phyloP scores from a whole-genome alignment of 1,140 invertebrate species.

The Globodera rostochiensis region DNA sequence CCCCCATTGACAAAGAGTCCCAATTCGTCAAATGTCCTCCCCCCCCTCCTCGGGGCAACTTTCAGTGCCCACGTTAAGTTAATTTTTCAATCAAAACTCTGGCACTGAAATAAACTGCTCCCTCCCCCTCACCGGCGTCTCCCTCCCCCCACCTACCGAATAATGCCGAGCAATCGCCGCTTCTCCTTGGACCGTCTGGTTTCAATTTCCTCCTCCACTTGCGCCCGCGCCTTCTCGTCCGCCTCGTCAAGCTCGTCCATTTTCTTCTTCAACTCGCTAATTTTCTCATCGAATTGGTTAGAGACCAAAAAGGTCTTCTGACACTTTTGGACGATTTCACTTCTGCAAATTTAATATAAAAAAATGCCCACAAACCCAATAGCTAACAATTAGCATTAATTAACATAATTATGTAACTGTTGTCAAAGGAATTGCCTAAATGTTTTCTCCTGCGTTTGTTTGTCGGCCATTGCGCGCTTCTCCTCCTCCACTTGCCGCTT shows the following conservation, averaged over 20 bases:
- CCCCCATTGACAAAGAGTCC: neutral
- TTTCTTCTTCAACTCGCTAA: constrained; percentile 26
- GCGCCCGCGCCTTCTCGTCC: constrained; percentile 15
- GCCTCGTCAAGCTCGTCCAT: constrained; percentile 15
- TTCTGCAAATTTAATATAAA: neutral
- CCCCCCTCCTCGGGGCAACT: no score
- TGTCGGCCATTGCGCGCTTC: neutral
- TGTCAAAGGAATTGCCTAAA: no score
- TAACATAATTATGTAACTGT: no score
- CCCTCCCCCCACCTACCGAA: constrained; percentile 13
- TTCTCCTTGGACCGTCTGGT: constrained; percentile 28
- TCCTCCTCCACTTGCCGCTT: constrained; percentile 52
- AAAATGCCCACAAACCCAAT: no score
- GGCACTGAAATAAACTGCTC: no score
- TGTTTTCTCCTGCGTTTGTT: neutral
- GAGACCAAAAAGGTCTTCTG: constrained; percentile 47
- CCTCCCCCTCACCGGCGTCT: no score
- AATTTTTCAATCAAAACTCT: no score
- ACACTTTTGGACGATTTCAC: constrained; percentile 38
- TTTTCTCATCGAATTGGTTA: constrained; percentile 34
- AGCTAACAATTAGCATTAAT: no score
- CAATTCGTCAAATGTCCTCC: neutral
- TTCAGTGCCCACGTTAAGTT: neutral
- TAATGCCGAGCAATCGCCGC: constrained; percentile 38
- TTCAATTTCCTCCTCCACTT: constrained; percentile 33